These are phyloP conservation scores for Alcedo quadribrachys DNA, from an alignment of 2,797 vertebrate genomes.

Conservation along the genomic window DNA sequence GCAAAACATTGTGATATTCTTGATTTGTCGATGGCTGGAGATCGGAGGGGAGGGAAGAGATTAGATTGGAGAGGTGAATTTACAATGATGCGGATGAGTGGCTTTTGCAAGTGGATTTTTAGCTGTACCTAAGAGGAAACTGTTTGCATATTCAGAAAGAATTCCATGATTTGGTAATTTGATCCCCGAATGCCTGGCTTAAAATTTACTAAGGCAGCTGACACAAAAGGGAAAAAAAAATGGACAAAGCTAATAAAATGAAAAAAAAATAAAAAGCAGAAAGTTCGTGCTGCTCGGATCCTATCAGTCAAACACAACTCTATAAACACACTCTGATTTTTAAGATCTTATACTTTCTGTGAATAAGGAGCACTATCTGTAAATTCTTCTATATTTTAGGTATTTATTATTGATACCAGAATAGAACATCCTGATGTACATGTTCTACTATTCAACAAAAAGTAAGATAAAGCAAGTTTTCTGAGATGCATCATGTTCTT, in stretches of 20 bases:
- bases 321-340: background rate
- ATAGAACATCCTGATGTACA: background rate
- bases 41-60: background rate
- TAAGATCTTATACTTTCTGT: background rate
- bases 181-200: background rate
- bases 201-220: background rate
- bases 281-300: accelerated
- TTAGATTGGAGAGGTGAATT: conserved; percentile 2
- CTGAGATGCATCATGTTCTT: background rate
- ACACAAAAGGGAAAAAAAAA: background rate
- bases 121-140: background rate
- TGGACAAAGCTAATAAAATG: background rate
- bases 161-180: background rate
- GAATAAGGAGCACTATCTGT: background rate
- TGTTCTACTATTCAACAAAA: background rate
- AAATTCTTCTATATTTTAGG: background rate
- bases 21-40: background rate
- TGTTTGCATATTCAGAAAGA: conserved; percentile 13
- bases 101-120: background rate
- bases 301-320: background rate
- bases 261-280: background rate
- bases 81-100: background rate
- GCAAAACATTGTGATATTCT: background rate
- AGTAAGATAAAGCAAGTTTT: background rate
- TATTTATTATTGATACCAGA: background rate